Base-by-base conservation (phyloP, 2,113 vertebrate genomes). In the Scortum barcoo region DNA sequence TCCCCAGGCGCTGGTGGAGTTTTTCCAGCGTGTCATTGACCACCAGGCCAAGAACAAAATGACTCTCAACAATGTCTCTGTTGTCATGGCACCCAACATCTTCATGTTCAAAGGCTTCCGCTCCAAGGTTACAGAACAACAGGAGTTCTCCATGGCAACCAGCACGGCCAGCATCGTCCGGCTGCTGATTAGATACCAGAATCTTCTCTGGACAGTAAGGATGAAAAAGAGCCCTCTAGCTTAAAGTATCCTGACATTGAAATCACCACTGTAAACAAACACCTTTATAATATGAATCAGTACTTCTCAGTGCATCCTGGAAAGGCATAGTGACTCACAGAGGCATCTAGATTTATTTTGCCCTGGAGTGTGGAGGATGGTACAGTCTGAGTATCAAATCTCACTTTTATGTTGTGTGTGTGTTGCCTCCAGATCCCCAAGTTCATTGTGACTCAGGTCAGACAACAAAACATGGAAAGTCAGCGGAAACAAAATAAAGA, bases 51-150 rank as follows among this genome's bases (percentile, higher is more conserved):
- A 96, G 83, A 99, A 99, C 81, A 98, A 97, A 94, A 99, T 99
- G 98, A 99, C 96, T 0, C 83, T 97, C 46, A 98, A 97, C 89
- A 99, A 99, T 7, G 96, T 99, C n/a, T 96, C 98, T 0, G 96
- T 99, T 93, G 96, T 99, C 86, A 99, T 99, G 97, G 97, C 98
- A 5, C 98, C 98, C n/a, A 99, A 98, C 93, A 96, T 99, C 92
- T 99, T 99, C 94, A 97, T 97, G 28, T 97, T 96, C 86, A 97
- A 97, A 67, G 93, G 96, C 0, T 89, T 97, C 72, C 94, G 95
- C 76, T 92, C 95, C 67, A 99, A 99, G 92, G 81, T 94, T 50
- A 94, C 90, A 0, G 97, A 97, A 70, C 97, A 98, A 83, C 96
- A 92, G 81, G 96, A 98, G 90, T 96, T 97, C 83, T 94, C 89